phyloP scores from a whole-genome alignment of 2,888 invertebrate genomes.

The Anorthoa munda region DNA sequence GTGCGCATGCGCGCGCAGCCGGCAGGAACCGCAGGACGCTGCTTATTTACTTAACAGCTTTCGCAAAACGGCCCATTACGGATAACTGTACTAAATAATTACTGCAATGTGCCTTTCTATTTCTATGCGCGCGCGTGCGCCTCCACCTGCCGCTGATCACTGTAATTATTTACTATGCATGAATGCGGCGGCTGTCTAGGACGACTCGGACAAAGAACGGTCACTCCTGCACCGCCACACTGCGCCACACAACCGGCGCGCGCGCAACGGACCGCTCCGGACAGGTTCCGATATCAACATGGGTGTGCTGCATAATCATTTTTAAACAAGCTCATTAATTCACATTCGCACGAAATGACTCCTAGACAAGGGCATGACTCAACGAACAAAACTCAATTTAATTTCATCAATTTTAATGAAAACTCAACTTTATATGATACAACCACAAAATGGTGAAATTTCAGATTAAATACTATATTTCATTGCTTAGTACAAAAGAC shows the following conservation, averaged over 20 bases:
- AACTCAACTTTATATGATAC: constrained; percentile 48
- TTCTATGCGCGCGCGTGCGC: constrained; percentile 89
- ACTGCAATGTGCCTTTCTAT: constrained; percentile 91
- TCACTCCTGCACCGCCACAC: constrained; percentile 70
- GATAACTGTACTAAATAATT: constrained; percentile 91
- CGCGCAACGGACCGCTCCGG: constrained; percentile 76
- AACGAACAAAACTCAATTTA: constrained; percentile 63
- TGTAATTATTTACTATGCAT: constrained; percentile 91
- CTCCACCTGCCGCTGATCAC: constrained; percentile 89
- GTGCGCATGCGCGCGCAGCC: constrained; percentile 77
- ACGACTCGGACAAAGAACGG: constrained; percentile 89
- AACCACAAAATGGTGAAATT: constrained; percentile 14
- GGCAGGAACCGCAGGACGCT: constrained; percentile 87
- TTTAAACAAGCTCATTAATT: constrained; percentile 85
- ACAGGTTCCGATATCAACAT: constrained; percentile 86
- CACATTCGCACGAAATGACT: constrained; percentile 78
- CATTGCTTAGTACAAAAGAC: constrained; percentile 66
- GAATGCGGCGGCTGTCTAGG: constrained; percentile 88
- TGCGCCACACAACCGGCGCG: too few relatives aligned
- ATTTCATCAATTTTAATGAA: constrained; percentile 60
- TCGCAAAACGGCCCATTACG: constrained; percentile 90
- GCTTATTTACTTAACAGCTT: constrained; percentile 91
- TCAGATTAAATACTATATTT: constrained; percentile 21
- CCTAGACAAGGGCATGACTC: constrained; percentile 76
- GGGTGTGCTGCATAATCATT: constrained; percentile 85